Percentiles rank a stretch among this genome's conserved stretches.
Evolutionary conservation across 2,797 vertebrate species (phyloP).

Genomic region (Ctenochaetus hawaiiensis): DNA sequence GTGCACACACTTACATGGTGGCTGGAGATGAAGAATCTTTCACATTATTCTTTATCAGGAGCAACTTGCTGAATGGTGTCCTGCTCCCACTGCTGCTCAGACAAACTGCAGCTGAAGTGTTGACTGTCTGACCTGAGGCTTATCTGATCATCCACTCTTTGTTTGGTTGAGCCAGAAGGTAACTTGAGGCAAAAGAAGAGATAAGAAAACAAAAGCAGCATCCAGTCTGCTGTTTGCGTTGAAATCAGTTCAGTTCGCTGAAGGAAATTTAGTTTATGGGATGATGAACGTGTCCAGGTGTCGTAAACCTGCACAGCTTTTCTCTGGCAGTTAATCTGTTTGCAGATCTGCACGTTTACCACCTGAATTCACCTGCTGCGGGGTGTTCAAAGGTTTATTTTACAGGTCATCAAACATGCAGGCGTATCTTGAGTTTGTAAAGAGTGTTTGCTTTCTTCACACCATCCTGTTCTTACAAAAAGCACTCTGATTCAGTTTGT

Average conservation of each 20-base stretch:
- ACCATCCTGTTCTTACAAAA: not conserved
- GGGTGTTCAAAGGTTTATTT: not conserved
- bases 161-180: too few species aligned
- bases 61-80: not conserved
- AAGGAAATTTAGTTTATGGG: too few species aligned
- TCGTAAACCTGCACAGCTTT: not conserved
- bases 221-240: not conserved
- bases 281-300: not conserved
- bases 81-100: not conserved
- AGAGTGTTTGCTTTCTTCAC: not conserved
- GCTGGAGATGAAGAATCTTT: too few species aligned
- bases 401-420: not conserved
- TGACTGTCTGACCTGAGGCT: too few species aligned
- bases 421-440: not conserved
- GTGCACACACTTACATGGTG: too few species aligned
- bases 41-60: not conserved
- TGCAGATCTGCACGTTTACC: not conserved
- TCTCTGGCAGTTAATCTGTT: not conserved
- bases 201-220: too few species aligned
- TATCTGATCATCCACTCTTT: not conserved
- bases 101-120: not conserved
- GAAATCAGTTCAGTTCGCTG: not conserved
- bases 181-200: not conserved
- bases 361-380: conserved; percentile 10
- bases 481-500: too few species aligned